Conservation (phyloP, 2,113 vertebrate genomes). For the Prinia subflava region DNA sequence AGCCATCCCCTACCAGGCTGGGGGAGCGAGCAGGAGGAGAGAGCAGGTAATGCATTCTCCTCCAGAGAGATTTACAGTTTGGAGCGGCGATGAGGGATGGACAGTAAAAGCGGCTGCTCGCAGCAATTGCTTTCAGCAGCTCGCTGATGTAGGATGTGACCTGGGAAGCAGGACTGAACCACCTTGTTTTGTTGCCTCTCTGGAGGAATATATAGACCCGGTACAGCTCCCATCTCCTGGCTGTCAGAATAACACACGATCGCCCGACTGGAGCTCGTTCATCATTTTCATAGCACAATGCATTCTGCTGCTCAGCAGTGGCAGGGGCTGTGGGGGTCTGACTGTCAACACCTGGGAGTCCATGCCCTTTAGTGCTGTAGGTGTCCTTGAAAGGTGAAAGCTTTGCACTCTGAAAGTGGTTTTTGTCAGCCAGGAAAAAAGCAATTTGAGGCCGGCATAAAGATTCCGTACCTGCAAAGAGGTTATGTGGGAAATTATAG, state of each 20-base stretch:
- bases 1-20: neutral
- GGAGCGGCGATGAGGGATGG: neutral
- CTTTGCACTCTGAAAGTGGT: neutral
- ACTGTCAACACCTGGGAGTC: neutral
- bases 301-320: constrained; percentile 9
- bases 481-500: constrained; percentile 16
- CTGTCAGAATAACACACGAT: constrained; percentile 35
- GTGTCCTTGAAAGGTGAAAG: constrained; percentile 17
- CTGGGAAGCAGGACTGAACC: constrained; percentile 6
- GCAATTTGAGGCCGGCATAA: neutral
- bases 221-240: constrained; percentile 16
- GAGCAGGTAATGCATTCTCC: neutral
- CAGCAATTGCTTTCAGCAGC: neutral
- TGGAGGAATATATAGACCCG: neutral
- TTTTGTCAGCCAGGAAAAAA: constrained; percentile 31
- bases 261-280: neutral
- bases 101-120: neutral
- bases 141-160: neutral
- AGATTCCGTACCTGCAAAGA: constrained; percentile 8
- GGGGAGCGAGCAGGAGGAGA: neutral
- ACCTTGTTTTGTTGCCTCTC: constrained; percentile 48
- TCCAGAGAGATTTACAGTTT: neutral
- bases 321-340: neutral
- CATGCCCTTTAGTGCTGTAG: neutral
- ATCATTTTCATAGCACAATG: constrained; percentile 47